Evolutionary conservation across 2,113 vertebrate genomes (phyloP), one percentile per base, ranked within the genome.

Genomic region (Aegithalos caudatus): DNA sequence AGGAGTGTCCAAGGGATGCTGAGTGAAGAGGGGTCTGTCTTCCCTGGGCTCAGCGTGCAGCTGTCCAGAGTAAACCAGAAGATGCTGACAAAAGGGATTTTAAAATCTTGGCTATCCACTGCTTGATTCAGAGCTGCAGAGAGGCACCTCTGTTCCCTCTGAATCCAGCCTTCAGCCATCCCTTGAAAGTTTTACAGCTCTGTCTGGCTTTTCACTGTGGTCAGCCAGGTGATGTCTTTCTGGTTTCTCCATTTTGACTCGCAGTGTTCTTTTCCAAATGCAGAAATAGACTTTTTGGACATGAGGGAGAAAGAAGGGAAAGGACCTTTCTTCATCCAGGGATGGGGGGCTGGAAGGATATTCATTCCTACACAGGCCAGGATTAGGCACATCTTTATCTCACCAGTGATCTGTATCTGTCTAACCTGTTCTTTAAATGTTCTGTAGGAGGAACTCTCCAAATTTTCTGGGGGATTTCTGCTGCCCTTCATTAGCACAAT

Each of bases 341-440:
- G 6, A 6, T 45, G 35, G 0, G 0, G 57, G 9, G 1, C 17
- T 88, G n/a, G 29, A 86, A 83, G 24, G n/a, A 23, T 73, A 27
- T 48, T 92, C 70, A 42, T 31, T 67, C 18, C 13, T 45, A 28
- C 25, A 53, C 9, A 44, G 24, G 9, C 13, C 7, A 45, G 9
- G 11, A 57, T 62, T 50, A 89, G 66, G 21, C 18, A 45, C 15
- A 29, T 38, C 7, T 90, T 85, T 60, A 57, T 81, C 12, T 65
- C 28, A 56, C 22, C 14, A 51, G 33, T 50, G 60, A 35, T 28
- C 40, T 38, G 23, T 54, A 73, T 50, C n/a, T 78, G 7, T 42
- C 51, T 67, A 35, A 62, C 2, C 9, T 64, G 23, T 13, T 91
- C 29, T 60, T 78, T 69, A 57, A 90, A 92, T 77, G 8, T 11